Evolutionary conservation across 2,113 vertebrate species (phyloP).

Genomic region (Rhombomys opimus): DNA sequence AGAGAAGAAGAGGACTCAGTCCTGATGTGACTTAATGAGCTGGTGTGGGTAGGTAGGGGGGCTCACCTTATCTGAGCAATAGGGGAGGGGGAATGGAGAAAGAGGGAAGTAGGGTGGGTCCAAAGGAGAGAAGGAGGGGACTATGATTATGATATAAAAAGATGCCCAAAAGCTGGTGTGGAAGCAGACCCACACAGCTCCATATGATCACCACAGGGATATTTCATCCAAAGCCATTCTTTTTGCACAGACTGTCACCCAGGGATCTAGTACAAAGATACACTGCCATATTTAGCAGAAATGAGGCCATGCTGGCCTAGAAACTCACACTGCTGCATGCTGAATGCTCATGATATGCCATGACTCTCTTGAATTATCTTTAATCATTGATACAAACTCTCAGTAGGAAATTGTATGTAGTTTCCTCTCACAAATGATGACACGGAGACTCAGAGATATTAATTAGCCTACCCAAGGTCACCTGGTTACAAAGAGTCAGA

Average conservation of each 20-base stretch:
- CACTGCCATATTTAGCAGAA: background rate
- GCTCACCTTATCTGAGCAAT: too few relatives aligned
- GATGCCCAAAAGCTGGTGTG: background rate
- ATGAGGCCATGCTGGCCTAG: background rate
- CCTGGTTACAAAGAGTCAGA: background rate
- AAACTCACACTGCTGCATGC: background rate
- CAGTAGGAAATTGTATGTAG: background rate
- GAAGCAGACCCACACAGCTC: background rate
- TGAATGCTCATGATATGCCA: background rate
- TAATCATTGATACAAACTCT: background rate
- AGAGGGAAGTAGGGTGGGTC: too few relatives aligned
- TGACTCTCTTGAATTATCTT: background rate
- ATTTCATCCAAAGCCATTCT: background rate
- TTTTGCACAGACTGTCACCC: background rate
- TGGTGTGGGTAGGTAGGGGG: too few relatives aligned
- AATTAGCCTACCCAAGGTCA: conserved; percentile 51
- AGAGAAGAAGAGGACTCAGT: too few relatives aligned
- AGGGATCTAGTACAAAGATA: background rate
- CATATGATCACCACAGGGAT: background rate
- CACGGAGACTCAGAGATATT: background rate
- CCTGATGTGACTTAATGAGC: too few relatives aligned
- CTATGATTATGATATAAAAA: too few relatives aligned
- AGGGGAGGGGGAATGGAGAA: too few relatives aligned
- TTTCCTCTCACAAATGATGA: background rate
- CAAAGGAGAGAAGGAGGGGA: too few relatives aligned